Conservation (phyloP, 2,888 invertebrate species). For the Argyresthia goedartella region DNA sequence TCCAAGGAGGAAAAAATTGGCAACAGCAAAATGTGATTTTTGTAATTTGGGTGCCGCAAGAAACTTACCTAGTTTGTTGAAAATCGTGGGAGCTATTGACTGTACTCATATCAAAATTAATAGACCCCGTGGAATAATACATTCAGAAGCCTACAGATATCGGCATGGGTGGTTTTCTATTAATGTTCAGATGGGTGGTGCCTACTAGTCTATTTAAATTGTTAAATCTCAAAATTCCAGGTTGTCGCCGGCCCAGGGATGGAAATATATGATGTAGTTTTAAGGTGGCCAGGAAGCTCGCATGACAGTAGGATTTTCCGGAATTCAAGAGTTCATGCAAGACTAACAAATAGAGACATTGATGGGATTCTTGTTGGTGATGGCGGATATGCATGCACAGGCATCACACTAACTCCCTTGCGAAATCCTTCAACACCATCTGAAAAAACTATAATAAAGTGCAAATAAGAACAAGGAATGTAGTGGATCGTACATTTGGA, state of each 20-base stretch:
- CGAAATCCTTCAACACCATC: not conserved
- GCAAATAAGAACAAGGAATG: no score
- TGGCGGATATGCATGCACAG: not conserved
- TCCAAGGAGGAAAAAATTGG: not conserved
- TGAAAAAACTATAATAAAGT: no score
- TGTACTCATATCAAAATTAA: no score
- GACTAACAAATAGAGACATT: not conserved
- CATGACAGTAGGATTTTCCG: slow-evolving; percentile 3
- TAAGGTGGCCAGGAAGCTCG: not conserved
- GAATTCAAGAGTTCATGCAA: not conserved
- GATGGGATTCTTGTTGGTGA: not conserved
- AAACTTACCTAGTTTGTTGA: no score
- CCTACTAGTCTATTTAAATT: not conserved
- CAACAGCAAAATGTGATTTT: not conserved
- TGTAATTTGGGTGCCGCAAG: no score
- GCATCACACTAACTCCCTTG: not conserved
- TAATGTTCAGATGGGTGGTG: not conserved
- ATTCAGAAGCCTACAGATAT: not conserved
- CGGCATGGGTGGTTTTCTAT: slow-evolving; percentile 1
- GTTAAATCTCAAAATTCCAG: slow-evolving; percentile 67
- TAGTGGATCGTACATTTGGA: not conserved
- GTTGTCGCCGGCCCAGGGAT: no score
- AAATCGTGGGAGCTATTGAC: no score
- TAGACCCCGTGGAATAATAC: no score
- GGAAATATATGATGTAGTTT: slow-evolving; percentile 24